A percentile compares a stretch with the other conserved stretches of the same genome.
Conservation (phyloP, 2,113 vertebrate species). For the Tetrao urogallus region DNA sequence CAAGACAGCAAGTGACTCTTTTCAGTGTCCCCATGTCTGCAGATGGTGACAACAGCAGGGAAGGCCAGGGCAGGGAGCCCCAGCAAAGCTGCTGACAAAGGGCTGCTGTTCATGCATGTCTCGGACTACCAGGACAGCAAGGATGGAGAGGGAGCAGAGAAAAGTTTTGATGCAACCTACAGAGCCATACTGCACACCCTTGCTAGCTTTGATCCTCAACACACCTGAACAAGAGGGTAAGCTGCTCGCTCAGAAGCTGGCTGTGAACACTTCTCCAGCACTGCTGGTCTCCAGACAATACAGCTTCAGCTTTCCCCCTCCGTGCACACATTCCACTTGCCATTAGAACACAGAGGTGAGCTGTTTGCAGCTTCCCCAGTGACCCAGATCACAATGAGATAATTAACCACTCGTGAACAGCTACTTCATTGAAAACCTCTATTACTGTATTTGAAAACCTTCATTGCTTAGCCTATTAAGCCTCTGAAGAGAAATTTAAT, state of each 20-base stretch:
- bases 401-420: conserved; percentile 46
- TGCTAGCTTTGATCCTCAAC: not conserved
- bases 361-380: conserved; percentile 18
- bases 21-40: not conserved
- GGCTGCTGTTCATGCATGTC: conserved; percentile 29
- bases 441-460: conserved; percentile 13
- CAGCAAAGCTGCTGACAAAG: conserved; percentile 34
- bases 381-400: conserved; percentile 47
- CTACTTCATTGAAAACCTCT: conserved; percentile 23
- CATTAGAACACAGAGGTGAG: not conserved
- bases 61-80: not conserved
- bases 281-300: not conserved
- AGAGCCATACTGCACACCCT: not conserved
- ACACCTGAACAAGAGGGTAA: not conserved
- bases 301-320: not conserved
- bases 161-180: not conserved
- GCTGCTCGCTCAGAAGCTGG: not conserved
- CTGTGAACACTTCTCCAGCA: not conserved
- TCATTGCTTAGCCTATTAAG: not conserved
- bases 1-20: not conserved
- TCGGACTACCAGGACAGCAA: not conserved
- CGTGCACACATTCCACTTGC: not conserved
- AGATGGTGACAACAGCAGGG: not conserved
- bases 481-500: not conserved
- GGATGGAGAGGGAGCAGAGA: not conserved